Evolutionary conservation across 2,888 invertebrate genomes (phyloP).

Genomic region (Caenorhabditis zanzibari): DNA sequence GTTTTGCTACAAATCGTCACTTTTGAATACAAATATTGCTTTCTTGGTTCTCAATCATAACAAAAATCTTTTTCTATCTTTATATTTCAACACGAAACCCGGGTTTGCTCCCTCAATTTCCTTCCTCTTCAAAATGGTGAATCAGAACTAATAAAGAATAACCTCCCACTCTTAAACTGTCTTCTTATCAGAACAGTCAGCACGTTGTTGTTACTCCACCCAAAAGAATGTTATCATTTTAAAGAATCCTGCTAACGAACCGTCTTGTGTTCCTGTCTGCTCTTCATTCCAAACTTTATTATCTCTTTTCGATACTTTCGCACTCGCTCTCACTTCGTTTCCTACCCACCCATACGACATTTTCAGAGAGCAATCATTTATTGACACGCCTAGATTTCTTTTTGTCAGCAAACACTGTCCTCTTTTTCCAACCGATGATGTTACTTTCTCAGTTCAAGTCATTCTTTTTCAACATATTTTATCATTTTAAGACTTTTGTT

Average conservation of each 20-base stretch:
- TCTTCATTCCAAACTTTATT: constrained; percentile 52
- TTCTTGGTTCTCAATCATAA: neutral
- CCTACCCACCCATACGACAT: constrained; percentile 56
- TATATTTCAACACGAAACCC: constrained; percentile 7
- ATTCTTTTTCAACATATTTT: constrained; percentile 4
- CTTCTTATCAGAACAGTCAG: neutral
- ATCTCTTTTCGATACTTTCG: constrained; percentile 1
- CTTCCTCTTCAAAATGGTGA: constrained; percentile 16
- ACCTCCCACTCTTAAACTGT: constrained; percentile 1
- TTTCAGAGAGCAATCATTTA: constrained; percentile 63
- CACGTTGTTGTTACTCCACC: constrained; percentile 11
- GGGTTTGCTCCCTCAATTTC: neutral
- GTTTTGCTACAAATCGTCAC: neutral
- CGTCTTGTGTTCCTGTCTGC: constrained; percentile 14
- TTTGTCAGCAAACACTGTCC: constrained; percentile 57
- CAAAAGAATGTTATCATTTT: constrained; percentile 29
- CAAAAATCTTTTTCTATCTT: neutral
- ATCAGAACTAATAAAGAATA: constrained; percentile 38
- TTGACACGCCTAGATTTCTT: constrained; percentile 55
- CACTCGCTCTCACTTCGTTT: no score
- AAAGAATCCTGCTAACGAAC: constrained; percentile 21
- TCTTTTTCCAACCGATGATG: constrained; percentile 18
- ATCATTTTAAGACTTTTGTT: neutral
- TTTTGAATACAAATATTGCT: neutral
- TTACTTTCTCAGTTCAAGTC: constrained; percentile 23